phyloP scores from a whole-genome alignment of 2,113 vertebrate species.

The Tragulus kanchil region DNA sequence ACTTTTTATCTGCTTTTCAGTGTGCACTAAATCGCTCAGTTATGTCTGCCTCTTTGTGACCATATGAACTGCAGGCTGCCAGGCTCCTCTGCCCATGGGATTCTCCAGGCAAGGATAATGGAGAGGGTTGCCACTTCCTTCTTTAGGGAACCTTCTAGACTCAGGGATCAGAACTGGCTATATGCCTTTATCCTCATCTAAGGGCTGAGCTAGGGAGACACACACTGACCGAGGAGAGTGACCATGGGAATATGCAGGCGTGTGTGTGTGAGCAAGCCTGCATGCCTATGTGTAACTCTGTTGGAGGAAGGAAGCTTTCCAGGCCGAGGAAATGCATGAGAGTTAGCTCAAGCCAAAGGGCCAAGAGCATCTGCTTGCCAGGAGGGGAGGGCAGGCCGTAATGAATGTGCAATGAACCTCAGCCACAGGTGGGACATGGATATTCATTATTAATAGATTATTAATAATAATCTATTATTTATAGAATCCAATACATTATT shows the following conservation, averaged over 20 bases:
- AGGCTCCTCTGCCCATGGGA: neutral
- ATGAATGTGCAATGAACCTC: no score
- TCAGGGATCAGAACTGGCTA: neutral
- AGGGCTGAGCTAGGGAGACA: neutral
- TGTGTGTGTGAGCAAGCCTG: no score
- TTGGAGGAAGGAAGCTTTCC: neutral
- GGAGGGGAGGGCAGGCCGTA: fast-evolving
- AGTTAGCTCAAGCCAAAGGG: neutral
- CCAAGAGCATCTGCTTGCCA: neutral
- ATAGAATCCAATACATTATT: neutral
- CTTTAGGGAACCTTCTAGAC: neutral
- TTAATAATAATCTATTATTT: neutral
- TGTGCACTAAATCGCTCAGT: neutral
- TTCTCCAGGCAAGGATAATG: neutral
- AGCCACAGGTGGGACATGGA: fast-evolving
- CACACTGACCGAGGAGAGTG: neutral
- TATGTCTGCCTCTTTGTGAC: neutral
- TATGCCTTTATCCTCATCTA: neutral
- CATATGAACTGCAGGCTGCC: neutral
- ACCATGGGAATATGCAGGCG: fast-evolving
- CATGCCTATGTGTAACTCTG: no score
- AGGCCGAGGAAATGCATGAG: neutral
- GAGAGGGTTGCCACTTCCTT: neutral
- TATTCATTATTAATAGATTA: neutral
- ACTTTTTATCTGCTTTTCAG: neutral